phyloP scores from a whole-genome alignment of 2,797 vertebrate genomes.

The Bovichtus diacanthus region DNA sequence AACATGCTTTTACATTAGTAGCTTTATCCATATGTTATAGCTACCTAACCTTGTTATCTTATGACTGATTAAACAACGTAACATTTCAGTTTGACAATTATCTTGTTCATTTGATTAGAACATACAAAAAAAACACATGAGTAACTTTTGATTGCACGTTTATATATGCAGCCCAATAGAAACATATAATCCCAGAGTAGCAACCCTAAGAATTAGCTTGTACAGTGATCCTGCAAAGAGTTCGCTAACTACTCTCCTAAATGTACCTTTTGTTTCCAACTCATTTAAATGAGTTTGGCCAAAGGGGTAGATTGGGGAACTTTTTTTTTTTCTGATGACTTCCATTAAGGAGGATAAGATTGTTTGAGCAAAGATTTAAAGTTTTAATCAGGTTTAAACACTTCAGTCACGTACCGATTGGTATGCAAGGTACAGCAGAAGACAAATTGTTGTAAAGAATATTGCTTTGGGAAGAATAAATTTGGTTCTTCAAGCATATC shows the following conservation, averaged over 20 bases:
- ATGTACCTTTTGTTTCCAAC: background rate
- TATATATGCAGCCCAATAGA: background rate
- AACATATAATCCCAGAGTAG: background rate
- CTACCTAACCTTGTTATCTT: background rate
- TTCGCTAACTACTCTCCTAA: too few species aligned
- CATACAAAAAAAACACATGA: background rate
- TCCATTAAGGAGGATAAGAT: background rate
- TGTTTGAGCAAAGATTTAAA: background rate
- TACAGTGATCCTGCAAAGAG: background rate
- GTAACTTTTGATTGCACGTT: background rate
- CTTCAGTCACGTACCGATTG: background rate
- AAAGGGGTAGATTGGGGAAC: background rate
- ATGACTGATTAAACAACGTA: background rate
- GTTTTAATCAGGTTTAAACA: background rate
- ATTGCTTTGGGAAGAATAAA: background rate
- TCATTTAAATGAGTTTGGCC: background rate
- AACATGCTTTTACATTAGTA: background rate
- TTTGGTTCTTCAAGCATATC: background rate
- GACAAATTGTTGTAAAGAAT: background rate
- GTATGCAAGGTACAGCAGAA: background rate
- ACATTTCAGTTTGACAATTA: background rate
- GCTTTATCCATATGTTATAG: background rate
- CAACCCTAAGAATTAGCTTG: background rate
- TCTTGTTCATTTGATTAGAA: constrained; percentile 1
- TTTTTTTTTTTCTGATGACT: background rate